phyloP scores from a whole-genome alignment of 2,113 vertebrate species.

The Zosterops japonicus region DNA sequence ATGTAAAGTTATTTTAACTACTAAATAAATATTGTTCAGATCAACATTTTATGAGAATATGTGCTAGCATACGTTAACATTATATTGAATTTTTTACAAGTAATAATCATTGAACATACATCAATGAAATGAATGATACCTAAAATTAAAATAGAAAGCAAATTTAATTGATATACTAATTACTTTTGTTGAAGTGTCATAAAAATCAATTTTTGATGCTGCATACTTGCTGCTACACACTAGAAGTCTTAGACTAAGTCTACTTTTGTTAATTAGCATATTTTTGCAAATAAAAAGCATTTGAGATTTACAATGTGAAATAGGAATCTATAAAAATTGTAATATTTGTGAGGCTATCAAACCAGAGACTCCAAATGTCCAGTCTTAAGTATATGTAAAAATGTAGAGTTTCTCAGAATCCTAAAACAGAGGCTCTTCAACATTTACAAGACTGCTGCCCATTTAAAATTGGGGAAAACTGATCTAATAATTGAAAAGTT shows the following conservation, averaged over 20 bases:
- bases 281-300: neutral
- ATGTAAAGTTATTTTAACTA: neutral
- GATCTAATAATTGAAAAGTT: neutral
- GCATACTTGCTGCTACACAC: neutral
- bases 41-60: neutral
- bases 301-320: neutral
- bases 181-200: neutral
- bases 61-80: neutral
- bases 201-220: neutral
- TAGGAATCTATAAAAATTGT: neutral
- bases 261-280: neutral
- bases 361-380: neutral
- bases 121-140: neutral
- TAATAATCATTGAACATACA: neutral
- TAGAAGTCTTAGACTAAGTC: neutral
- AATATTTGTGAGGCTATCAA: neutral
- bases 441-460: neutral
- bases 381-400: neutral
- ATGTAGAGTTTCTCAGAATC: neutral
- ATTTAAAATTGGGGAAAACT: neutral
- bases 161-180: neutral
- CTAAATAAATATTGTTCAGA: neutral
- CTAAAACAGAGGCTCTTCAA: neutral
- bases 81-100: neutral
- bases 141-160: neutral